Conservation (phyloP, 1,140 invertebrate genomes). For the Caligus rogercresseyi region DNA sequence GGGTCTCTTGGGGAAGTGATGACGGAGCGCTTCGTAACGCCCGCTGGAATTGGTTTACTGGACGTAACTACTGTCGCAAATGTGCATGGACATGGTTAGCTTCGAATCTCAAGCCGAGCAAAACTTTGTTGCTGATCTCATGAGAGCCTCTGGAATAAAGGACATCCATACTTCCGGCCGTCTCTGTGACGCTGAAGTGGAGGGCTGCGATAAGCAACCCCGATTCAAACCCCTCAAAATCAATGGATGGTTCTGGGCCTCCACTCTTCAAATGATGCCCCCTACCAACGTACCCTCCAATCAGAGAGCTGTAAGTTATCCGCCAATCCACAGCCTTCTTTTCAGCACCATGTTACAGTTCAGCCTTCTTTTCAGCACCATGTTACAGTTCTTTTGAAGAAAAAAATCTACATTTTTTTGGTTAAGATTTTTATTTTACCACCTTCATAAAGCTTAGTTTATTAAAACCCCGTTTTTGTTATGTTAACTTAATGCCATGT, state of each 20-base stretch:
- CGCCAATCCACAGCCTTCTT: too few relatives aligned
- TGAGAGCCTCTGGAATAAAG: slow-evolving; percentile 2
- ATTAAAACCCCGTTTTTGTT: too few relatives aligned
- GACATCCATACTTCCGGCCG: slow-evolving; percentile 6
- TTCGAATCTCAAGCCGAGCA: slow-evolving; percentile 15
- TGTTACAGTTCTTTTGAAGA: neutral
- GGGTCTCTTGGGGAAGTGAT: slow-evolving; percentile 13
- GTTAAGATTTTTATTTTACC: too few relatives aligned
- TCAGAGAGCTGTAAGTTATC: neutral
- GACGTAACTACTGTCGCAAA: slow-evolving; percentile 18
- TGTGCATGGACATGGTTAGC: slow-evolving; percentile 18
- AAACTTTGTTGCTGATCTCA: slow-evolving; percentile 4
- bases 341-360: neutral
- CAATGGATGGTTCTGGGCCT: slow-evolving; percentile 71
- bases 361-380: too few relatives aligned
- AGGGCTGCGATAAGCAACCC: slow-evolving; percentile 47
- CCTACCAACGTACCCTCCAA: slow-evolving; percentile 36
- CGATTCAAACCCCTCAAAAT: slow-evolving; percentile 52
- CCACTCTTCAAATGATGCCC: slow-evolving; percentile 54
- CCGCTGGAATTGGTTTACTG: slow-evolving; percentile 21
- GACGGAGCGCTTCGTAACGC: slow-evolving; percentile 16
- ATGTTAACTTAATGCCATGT: too few relatives aligned
- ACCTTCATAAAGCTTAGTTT: too few relatives aligned
- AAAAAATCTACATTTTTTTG: too few relatives aligned
- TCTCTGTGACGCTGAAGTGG: slow-evolving; percentile 25